phyloP scores from a whole-genome alignment of 2,888 invertebrate species.

The Hemithea aestivaria region DNA sequence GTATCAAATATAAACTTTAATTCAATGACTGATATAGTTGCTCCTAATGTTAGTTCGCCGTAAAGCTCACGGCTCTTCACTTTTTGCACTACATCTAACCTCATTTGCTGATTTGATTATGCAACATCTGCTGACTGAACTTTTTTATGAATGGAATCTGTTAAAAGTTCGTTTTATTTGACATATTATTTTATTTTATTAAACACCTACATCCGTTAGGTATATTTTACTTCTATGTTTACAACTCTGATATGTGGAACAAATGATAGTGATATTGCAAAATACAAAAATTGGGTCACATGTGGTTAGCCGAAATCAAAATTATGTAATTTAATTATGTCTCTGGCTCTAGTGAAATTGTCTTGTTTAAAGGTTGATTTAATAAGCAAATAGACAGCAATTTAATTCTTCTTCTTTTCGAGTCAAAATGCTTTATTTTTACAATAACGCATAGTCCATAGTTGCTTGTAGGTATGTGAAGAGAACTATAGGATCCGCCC shows the following conservation, averaged over 20 bases:
- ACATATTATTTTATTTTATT: constrained; percentile 50
- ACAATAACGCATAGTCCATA: too few relatives aligned
- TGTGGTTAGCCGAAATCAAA: constrained; percentile 33
- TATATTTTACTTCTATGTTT: constrained; percentile 43
- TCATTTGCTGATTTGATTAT: constrained; percentile 58
- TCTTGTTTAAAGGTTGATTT: too few relatives aligned
- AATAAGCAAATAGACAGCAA: constrained; percentile 14
- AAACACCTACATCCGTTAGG: constrained; percentile 54
- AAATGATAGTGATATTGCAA: constrained; percentile 36
- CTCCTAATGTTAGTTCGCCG: too few relatives aligned
- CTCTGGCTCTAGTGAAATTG: too few relatives aligned
- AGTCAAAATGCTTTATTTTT: constrained; percentile 15
- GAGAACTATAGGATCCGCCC: too few relatives aligned
- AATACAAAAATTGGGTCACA: constrained; percentile 37
- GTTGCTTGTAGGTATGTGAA: too few relatives aligned
- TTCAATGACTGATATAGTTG: too few relatives aligned
- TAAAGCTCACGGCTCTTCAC: too few relatives aligned
- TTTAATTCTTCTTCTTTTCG: too few relatives aligned
- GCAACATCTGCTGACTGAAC: constrained; percentile 46
- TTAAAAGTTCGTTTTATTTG: constrained; percentile 48
- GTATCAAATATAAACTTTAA: too few relatives aligned
- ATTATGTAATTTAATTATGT: constrained; percentile 37
- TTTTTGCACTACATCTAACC: constrained; percentile 46
- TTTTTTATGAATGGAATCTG: constrained; percentile 63
- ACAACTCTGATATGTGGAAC: constrained; percentile 38